phyloP scores from a whole-genome alignment of 2,888 invertebrate genomes.

The Drosophila cognata region DNA sequence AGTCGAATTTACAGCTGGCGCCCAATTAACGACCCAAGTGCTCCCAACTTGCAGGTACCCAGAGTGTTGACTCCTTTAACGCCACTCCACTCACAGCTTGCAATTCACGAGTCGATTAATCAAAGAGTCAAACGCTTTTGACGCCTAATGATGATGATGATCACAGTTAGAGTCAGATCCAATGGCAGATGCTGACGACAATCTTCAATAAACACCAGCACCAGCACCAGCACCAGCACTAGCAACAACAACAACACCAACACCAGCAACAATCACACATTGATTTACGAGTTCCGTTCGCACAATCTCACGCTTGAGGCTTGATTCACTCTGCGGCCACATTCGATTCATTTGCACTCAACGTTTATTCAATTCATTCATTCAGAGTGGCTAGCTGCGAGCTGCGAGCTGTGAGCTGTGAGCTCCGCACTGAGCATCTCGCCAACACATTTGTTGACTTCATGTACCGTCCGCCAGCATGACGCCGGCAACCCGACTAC shows the following conservation, averaged over 20 bases:
- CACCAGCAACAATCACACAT: constrained; percentile 12
- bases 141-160: constrained; percentile 60
- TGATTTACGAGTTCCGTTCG: constrained; percentile 62
- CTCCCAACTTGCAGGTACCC: neutral
- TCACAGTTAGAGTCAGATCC: constrained; percentile 11
- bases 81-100: constrained; percentile 4
- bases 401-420: too few species aligned
- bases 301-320: constrained; percentile 55
- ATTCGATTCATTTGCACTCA: constrained; percentile 38
- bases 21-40: constrained; percentile 51
- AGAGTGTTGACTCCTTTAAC: constrained; percentile 1
- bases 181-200: constrained; percentile 39
- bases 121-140: constrained; percentile 44
- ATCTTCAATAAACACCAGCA: constrained; percentile 12
- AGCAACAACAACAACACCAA: neutral
- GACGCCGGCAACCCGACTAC: constrained; percentile 6
- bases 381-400: constrained; percentile 2
- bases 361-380: constrained; percentile 38
- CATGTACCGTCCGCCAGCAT: constrained; percentile 27
- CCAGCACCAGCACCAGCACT: neutral
- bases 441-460: constrained; percentile 30
- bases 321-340: constrained; percentile 7
- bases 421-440: constrained; percentile 13
- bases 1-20: constrained; percentile 43
- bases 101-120: constrained; percentile 48